A percentile compares a stretch with the other conserved stretches of the same genome.
These are phyloP conservation scores for Porites lutea DNA, from an alignment of 64 coral and sea anemone genomes.

Conservation along the genomic window DNA sequence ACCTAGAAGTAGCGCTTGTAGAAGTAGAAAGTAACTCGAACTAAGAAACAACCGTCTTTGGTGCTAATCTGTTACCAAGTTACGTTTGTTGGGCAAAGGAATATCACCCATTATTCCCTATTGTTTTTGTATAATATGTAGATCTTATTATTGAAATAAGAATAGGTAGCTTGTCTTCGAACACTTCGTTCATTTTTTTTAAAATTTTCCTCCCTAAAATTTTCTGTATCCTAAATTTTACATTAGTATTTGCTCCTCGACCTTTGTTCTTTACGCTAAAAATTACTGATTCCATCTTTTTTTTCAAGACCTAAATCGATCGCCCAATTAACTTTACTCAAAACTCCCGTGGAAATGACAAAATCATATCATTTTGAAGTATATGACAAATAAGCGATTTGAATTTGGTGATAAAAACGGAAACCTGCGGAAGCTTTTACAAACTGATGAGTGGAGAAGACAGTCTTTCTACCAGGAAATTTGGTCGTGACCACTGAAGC, in stretches of 20 bases:
- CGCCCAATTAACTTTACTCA: not conserved
- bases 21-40: too few species aligned
- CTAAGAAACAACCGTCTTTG: not conserved
- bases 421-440: not conserved
- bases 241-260: too few species aligned
- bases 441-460: too few species aligned
- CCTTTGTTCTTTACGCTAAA: not conserved
- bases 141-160: not conserved
- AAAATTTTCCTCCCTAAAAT: not conserved
- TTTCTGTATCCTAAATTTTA: not conserved
- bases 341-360: not conserved
- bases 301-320: not conserved
- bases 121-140: not conserved
- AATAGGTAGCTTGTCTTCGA: not conserved
- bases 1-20: not conserved
- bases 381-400: not conserved
- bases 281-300: not conserved
- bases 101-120: not conserved
- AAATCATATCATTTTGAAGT: not conserved
- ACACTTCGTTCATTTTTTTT: not conserved
- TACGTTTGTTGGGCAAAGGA: constrained; percentile 4
- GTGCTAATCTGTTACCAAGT: not conserved
- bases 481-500: too few species aligned
- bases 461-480: too few species aligned
- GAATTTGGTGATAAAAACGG: not conserved